Base-by-base conservation (phyloP, 2,888 invertebrate genomes). In the Acronicta psi region DNA sequence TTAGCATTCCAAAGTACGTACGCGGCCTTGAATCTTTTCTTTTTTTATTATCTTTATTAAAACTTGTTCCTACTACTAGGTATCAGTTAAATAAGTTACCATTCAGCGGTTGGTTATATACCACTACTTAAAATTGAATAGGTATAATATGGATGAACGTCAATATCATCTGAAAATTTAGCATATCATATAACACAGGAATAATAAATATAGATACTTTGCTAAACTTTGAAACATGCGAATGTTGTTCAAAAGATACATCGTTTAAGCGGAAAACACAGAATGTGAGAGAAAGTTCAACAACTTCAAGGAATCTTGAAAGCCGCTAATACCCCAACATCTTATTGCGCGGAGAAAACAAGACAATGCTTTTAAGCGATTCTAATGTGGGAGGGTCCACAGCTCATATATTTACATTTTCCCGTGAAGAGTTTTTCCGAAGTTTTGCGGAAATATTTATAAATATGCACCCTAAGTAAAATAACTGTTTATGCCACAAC, bases 321-420 rank as follows among this genome's bases (percentile, higher is more conserved):
- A 80, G 75, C 68, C 74, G 77, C 69, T 77, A 74, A 68, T 77
- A 80, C 70, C 78, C 80, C 78, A 74, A 85, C 84, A 85, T 85
- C 83, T 84, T 79, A 82, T 85, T 85, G 81, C 70, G 73, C 71
- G 77, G 73, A 34, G 81, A 81, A 86, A 87, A 93, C 93, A 92
- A 92, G 93, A 92, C 90, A 92, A 93, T 88, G 93, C 93, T 93
- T 92, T 93, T 90, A 92, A 91, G 86, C 86, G 85, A 85, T 89
- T 89, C 83, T 88, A 86, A 86, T 85, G 85, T 83, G 81, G 73
- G 84, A 79, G 87, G 89, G 85, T 81, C 85, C 82, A 75, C 75
- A 75, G 73, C 81, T 83, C 85, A 84, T 88, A 87, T 85, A 88
- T 87, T 83, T 82, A 82, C 77, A 80, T 77, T 80, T 76, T 73